Evolutionary conservation across 2,797 vertebrate species (phyloP), one percentile per base, ranked within the genome.

Genomic region (Ctenochaetus hawaiiensis): DNA sequence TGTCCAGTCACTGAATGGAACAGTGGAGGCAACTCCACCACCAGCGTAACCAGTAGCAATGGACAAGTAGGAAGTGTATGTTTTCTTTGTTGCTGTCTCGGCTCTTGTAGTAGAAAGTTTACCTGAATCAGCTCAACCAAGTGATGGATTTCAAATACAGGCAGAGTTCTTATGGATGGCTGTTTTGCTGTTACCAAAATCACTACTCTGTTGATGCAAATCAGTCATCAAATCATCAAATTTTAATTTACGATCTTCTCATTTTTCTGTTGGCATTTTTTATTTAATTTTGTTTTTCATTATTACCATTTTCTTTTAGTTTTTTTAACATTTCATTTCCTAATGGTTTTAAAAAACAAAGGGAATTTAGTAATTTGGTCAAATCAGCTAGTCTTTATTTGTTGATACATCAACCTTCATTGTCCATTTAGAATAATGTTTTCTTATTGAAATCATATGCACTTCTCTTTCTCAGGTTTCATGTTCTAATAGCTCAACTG

Each of bases 41-140:
- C 72, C 89, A 94, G 89, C 74, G 78, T 94, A 66, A 54, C 80
- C 61, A 92, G 94, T 92, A 94, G 93, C 94, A 96, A 95, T 13
- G 93, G 95, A 91, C 97, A 96, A 86, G 89, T 95, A 48, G 95
- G 93, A 92, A 95, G 94, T 76, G 96, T 97, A 96, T 89, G 96
- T 96, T 82, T 73, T 47, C 30, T 71, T 9, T 51, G 37, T 30
- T 63, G 20, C 58, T 57, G 16, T 30, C 8, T n/a, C 23, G 14
- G 1, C 39, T 1, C 48, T 48, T 59, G 2, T 8, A 2, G 30
- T 44, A 16, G 58, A 17, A 43, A 13, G 59, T 14, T 12, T 10
- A 14, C 47, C 59, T 44, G 10, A 59, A 70, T 37, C 13, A 12
- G 16, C 34, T 60, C 6, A 1, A 52, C 3, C 16, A 30, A 17